Evolutionary conservation across 1,140 invertebrate genomes (phyloP), one percentile per base, ranked within the genome.

Genomic region (Zaprionus camerounensis): DNA sequence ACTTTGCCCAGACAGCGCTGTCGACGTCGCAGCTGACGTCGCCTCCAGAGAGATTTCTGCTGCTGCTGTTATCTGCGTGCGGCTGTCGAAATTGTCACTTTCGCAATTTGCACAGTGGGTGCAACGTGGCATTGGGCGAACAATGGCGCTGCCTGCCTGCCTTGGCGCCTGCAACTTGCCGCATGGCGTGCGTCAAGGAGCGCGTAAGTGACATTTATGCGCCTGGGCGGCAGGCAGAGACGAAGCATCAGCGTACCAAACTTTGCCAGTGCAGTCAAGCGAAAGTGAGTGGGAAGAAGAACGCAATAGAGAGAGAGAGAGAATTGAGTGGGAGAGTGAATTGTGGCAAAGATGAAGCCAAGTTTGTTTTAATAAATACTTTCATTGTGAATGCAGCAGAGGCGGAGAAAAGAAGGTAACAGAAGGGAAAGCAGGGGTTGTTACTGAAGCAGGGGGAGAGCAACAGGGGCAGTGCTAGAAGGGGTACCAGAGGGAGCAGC

Each of bases 201-300:
- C 85, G 87, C 81, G 73, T 87, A 91, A 91, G 88, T 91, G 88
- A 91, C 88, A 91, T 91, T 91, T 91, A 91, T 91, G 88, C 88
- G 83, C 81, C 84, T 84, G 80, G 78, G 71, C 71, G 71, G 68
- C 80, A 55, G 68, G 41, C 41, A 17, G 68, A 57, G 56, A 51
- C 51, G 58, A 62, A 31, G 59, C 44, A 11, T 34, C 64, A 20
- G 26, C 49, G 31, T 28, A 58, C 46, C 71, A 77, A 77, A 77
- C 75, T 77, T 70, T 65, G 44, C 53, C 63, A 81, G 79, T 61
- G 59, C 76, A 67, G 41, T 57, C 17, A 49, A 49, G 36, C 56
- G 44, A 36, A 7, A 38, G 34, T 11, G 65, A 61, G 74, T 51
- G 67, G 57, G 46, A 31, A 41, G 36, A 22, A 15, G 22, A 34